These are phyloP conservation scores for Ophonus ardosiacus DNA, from an alignment of 2,888 invertebrate genomes.

Conservation along the genomic window DNA sequence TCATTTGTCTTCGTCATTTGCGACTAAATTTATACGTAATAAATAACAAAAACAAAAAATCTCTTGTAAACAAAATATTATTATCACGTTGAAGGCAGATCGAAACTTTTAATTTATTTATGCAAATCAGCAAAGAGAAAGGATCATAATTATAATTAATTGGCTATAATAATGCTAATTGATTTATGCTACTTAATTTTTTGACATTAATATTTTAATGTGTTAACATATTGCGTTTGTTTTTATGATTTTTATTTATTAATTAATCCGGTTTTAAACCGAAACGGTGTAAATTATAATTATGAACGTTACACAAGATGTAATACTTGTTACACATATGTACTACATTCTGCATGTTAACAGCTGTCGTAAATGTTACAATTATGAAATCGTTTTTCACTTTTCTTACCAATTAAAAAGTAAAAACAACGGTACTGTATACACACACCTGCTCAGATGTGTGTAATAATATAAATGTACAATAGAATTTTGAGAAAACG, in stretches of 20 bases:
- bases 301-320: constrained; percentile 32
- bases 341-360: constrained; percentile 11
- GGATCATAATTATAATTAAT: constrained; percentile 54
- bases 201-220: constrained; percentile 54
- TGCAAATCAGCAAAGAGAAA: constrained; percentile 56
- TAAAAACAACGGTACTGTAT: neutral
- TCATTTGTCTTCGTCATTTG: constrained; percentile 38
- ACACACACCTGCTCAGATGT: neutral
- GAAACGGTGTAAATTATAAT: constrained; percentile 36
- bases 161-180: constrained; percentile 56
- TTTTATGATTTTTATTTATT: constrained; percentile 53
- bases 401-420: constrained; percentile 12
- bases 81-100: neutral
- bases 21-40: constrained; percentile 4
- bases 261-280: constrained; percentile 36
- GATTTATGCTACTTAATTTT: constrained; percentile 55
- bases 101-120: constrained; percentile 24
- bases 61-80: neutral
- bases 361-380: constrained; percentile 25
- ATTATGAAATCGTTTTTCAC: constrained; percentile 17
- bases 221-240: constrained; percentile 55
- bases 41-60: neutral
- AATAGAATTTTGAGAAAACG: no score
- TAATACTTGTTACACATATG: constrained; percentile 30
- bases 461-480: neutral